Evolutionary conservation across 1,140 invertebrate species (phyloP).

Genomic region (Listronotus bonariensis): DNA sequence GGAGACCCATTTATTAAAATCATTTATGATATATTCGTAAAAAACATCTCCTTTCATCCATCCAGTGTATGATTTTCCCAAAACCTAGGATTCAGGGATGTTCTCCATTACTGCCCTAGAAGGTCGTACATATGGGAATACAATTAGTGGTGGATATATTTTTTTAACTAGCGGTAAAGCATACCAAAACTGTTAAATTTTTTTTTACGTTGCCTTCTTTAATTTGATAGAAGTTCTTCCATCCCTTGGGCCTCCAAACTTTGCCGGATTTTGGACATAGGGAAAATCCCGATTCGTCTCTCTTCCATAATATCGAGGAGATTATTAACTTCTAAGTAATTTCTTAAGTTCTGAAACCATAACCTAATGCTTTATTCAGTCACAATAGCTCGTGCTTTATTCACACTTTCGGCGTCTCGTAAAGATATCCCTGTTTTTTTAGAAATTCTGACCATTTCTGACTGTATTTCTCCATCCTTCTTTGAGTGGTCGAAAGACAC

Average conservation of each 20-base stretch:
- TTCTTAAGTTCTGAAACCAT: too few species aligned
- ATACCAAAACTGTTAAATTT: slow-evolving; percentile 45
- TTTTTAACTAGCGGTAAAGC: slow-evolving; percentile 47
- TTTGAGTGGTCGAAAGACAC: too few species aligned
- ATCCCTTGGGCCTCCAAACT: slow-evolving; percentile 43
- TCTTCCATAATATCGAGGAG: slow-evolving; percentile 7
- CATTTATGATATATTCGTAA: slow-evolving; percentile 22
- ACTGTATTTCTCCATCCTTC: too few species aligned
- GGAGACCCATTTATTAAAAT: too few species aligned
- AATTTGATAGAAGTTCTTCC: slow-evolving; percentile 46
- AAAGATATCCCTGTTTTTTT: too few species aligned
- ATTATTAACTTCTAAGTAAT: too few species aligned
- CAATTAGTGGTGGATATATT: slow-evolving; percentile 7
- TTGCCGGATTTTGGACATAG: slow-evolving; percentile 44
- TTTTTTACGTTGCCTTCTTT: slow-evolving; percentile 45
- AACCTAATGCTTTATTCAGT: too few species aligned
- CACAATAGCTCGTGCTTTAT: too few species aligned
- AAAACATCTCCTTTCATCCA: slow-evolving; percentile 55
- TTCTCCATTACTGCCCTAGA: slow-evolving; percentile 35
- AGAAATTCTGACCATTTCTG: too few species aligned
- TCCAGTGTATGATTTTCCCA: slow-evolving; percentile 52
- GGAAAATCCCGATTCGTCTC: slow-evolving; percentile 46
- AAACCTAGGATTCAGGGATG: slow-evolving; percentile 45
- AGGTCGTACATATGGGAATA: slow-evolving; percentile 35
- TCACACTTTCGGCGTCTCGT: too few species aligned